phyloP scores from a whole-genome alignment of 2,797 vertebrate genomes.

The Bovichtus variegatus region DNA sequence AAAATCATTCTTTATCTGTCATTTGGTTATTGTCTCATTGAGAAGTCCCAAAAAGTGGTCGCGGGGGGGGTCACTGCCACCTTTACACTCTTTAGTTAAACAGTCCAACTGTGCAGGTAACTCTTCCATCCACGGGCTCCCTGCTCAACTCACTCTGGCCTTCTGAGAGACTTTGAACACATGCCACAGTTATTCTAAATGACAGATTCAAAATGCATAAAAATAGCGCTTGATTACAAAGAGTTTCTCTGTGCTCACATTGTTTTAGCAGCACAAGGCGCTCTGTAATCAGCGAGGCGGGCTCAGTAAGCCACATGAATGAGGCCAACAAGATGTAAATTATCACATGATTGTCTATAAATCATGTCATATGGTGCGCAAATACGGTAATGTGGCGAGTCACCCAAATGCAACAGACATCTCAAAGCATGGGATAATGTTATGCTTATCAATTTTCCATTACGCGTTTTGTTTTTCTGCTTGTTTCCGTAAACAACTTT shows the following conservation, averaged over 20 bases:
- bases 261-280: slow-evolving; percentile 66
- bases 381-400: slow-evolving; percentile 53
- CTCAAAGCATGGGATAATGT: slow-evolving; percentile 38
- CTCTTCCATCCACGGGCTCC: slow-evolving; percentile 25
- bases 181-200: slow-evolving; percentile 61
- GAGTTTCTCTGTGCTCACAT: slow-evolving; percentile 55
- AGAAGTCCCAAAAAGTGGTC: slow-evolving; percentile 46
- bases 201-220: slow-evolving; percentile 61
- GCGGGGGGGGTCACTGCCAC: slow-evolving; percentile 28
- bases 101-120: slow-evolving; percentile 47
- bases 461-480: slow-evolving; percentile 45
- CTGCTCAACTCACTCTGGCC: slow-evolving; percentile 17
- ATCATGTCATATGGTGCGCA: slow-evolving; percentile 67
- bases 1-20: slow-evolving; percentile 87
- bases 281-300: slow-evolving; percentile 73
- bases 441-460: slow-evolving; percentile 63
- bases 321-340: slow-evolving; percentile 63
- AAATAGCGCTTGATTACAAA: slow-evolving; percentile 70
- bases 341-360: slow-evolving; percentile 66
- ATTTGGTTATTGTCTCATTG: slow-evolving; percentile 81
- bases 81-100: slow-evolving; percentile 50
- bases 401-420: slow-evolving; percentile 19
- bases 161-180: slow-evolving; percentile 51
- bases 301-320: slow-evolving; percentile 66
- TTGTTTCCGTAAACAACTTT: slow-evolving; percentile 58